Conservation (phyloP, 2,797 vertebrate genomes). For the Hoplostethus atlanticus region DNA sequence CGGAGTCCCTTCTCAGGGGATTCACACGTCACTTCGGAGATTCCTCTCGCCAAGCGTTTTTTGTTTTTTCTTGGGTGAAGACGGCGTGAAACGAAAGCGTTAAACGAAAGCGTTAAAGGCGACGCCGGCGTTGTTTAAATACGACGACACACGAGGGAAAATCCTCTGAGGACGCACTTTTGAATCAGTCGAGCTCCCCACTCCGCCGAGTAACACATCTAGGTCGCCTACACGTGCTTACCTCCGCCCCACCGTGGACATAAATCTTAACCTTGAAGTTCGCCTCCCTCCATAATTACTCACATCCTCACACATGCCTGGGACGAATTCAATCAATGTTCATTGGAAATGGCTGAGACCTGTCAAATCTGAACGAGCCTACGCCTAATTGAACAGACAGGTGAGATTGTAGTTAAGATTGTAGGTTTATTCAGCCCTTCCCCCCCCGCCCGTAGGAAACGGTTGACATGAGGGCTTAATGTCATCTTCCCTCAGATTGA, state of each 20-base stretch:
- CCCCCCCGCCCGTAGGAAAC: not conserved
- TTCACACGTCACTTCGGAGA: not conserved
- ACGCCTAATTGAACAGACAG: not conserved
- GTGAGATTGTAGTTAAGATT: not conserved
- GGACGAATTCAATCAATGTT: constrained; percentile 27
- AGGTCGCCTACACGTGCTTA: not conserved
- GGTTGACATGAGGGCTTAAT: not conserved
- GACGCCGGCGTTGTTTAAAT: not conserved
- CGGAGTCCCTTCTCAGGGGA: too few relatives aligned
- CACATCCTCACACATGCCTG: not conserved
- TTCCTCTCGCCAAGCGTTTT: too few relatives aligned
- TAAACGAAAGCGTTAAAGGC: constrained; percentile 9
- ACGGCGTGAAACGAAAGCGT: not conserved
- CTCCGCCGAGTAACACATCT: constrained; percentile 5
- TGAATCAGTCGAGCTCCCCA: not conserved
- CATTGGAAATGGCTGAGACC: constrained; percentile 17
- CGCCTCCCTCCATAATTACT: constrained; percentile 14
- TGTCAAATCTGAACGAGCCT: not conserved
- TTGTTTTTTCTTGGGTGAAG: not conserved
- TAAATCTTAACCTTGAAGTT: not conserved
- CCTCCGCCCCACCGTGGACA: not conserved
- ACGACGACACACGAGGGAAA: constrained; percentile 1
- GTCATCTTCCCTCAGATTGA: constrained; percentile 18
- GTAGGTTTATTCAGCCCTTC: too few relatives aligned
- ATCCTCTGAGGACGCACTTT: not conserved